Base-by-base conservation (phyloP, 2,888 invertebrate species). In the Meiosimyza decipiens region DNA sequence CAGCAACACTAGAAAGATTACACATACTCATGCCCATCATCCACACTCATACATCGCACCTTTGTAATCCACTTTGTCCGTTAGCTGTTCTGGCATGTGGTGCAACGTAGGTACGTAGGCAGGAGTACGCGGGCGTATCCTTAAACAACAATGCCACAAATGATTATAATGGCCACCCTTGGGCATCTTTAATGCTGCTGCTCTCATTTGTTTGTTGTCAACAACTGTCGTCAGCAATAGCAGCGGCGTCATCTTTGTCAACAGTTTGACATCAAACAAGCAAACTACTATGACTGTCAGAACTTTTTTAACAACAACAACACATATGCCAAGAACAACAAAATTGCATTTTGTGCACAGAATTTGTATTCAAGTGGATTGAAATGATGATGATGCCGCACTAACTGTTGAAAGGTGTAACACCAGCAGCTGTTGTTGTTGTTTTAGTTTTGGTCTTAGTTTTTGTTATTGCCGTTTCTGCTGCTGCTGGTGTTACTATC, bases 271-370 rank as follows among this genome's bases (percentile, higher is more conserved):
- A 40, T 40, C 40, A 40, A 40, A 6, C 40, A 40, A 40, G 1
- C 40, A 40, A 40, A 40, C 40, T 40, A 40, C 40, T 40, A 40
- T 9, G 40, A 40, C 40, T 7, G 9, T 40, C 9, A 40, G 9
- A 40, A 5, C 40, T 40, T 40, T 40, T 1, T 9, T 9, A 40
- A 40, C 40, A 40, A 9, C 40, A 40, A 40, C 40, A 40, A 40
- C 40, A 40, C 6, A 1, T 40, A 40, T 2, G 28, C 18, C 64
- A 64, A 64, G 51, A 12, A 16, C 15, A 49, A 63, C 18, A 47
- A 64, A 64, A 64, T n/a, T 64, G 64, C 64, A 64, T 64, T 64
- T 50, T 49, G 51, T 64, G 64, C 64, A 49, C 64, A 64, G 18
- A 51, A 64, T 64, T 49, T 63, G 47, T 63, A 63, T 63, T 64